Evolutionary conservation across 2,888 invertebrate species (phyloP), one percentile per base, ranked within the genome.

Genomic region (Pollenia labialis): DNA sequence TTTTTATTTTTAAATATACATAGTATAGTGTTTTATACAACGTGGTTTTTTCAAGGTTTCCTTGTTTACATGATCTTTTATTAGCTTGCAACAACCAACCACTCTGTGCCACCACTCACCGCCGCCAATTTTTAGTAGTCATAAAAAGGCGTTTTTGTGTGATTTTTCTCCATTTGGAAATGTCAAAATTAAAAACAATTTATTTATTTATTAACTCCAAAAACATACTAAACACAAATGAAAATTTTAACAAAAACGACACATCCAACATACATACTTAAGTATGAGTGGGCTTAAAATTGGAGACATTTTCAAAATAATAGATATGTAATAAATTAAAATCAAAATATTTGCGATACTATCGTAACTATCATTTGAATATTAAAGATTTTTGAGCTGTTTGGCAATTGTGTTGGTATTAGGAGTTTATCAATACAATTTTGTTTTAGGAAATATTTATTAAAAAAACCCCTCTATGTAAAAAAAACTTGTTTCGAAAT

Each of bases 111-210:
- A 52, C 50, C 60, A 71, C 44, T 16, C 46, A 46, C 23, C 23
- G 42, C 50, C 60, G 54, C 44, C 46, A 56, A 46, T 56, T 72
- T 46, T 62, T 23, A 14, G 14, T 71, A 46, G 8, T 44, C 32
- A 80, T 56, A 72, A 72, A 66, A 81, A 72, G 72, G 72, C 72
- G 80, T 81, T 72, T 81, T 54, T 44, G 10, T 32, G 44, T 54
- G 1, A 8, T 60, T 72, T 77, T 77, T 40, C 46, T 16, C 56
- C 68, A 56, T 58, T 81, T 81, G 23, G 40, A 60, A 72, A 72
- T 81, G 81, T 81, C 72, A 81, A 81, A 66, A 42, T 42, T 48
- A 50, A 74, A 32, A 66, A 56, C 40, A 74, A 40, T 81, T 48
- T 68, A 16, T 66, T 71, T 60, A 71, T 71, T 81, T 79, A 79